Percentiles rank a stretch among this genome's conserved stretches.
These are phyloP conservation scores for Gastracanthus pulcherrimus DNA, from an alignment of 2,888 invertebrate genomes.

Conservation along the genomic window DNA sequence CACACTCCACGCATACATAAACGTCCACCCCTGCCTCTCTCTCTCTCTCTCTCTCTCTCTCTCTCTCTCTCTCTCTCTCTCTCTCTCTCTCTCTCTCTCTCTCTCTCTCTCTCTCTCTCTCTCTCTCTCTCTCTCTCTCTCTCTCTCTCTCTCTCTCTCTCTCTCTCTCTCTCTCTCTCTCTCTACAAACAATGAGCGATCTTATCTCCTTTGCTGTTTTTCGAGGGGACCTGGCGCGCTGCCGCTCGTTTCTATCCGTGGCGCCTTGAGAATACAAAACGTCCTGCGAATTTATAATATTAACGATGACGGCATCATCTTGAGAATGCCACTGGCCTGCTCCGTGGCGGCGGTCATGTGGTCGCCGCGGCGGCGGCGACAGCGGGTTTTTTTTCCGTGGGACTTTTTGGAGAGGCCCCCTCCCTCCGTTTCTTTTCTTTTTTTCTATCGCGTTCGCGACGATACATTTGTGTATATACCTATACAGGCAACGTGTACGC, in stretches of 20 bases:
- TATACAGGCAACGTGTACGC: too few relatives aligned
- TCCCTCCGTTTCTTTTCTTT: not conserved
- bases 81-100: not conserved
- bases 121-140: not conserved
- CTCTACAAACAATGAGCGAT: not conserved
- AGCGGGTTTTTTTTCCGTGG: too few relatives aligned
- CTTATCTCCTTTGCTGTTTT: not conserved
- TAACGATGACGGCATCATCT: constrained; percentile 37
- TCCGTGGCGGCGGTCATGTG: not conserved
- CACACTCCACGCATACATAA: not conserved
- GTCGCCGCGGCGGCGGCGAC: not conserved
- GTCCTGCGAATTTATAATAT: constrained; percentile 31
- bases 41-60: not conserved
- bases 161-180: not conserved
- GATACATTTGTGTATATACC: too few relatives aligned
- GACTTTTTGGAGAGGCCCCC: not conserved
- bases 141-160: not conserved
- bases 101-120: not conserved
- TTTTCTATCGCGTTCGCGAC: not conserved
- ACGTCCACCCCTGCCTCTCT: not conserved
- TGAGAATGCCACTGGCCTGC: not conserved
- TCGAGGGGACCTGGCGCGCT: not conserved
- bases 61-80: not conserved
- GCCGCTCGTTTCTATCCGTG: not conserved
- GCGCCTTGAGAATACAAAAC: constrained; percentile 29